Evolutionary conservation across 1,140 invertebrate species (phyloP).

Genomic region (Drosophila nigromelanica): DNA sequence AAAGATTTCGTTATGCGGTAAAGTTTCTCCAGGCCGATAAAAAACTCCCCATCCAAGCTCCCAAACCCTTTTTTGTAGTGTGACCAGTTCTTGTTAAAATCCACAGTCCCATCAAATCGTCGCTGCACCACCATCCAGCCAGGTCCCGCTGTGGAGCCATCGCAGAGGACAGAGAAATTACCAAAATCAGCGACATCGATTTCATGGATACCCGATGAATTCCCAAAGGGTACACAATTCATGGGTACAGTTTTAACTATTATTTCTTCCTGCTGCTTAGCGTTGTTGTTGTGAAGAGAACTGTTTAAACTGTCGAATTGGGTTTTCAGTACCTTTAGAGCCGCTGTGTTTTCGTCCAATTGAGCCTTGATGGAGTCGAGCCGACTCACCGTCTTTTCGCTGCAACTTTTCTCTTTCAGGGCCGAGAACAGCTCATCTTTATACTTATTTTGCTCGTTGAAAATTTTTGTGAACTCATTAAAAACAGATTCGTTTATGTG

Average conservation of each 20-base stretch:
- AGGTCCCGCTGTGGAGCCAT: conserved; percentile 3
- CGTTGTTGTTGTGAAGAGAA: not conserved
- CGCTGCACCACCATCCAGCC: conserved; percentile 23
- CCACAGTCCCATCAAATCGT: conserved; percentile 14
- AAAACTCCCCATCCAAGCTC: conserved; percentile 16
- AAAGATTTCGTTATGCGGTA: conserved; percentile 19
- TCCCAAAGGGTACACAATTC: conserved; percentile 4
- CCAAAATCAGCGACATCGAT: conserved; percentile 1
- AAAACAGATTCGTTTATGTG: not conserved
- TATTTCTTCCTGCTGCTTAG: not conserved
- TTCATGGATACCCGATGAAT: not conserved
- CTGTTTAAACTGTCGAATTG: not conserved
- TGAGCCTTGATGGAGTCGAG: not conserved
- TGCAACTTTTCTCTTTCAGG: not conserved
- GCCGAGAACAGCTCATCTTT: no score
- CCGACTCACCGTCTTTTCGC: not conserved
- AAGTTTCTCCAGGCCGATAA: conserved; percentile 28
- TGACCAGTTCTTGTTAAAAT: conserved; percentile 22
- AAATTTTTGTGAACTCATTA: not conserved
- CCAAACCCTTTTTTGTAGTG: conserved; percentile 28
- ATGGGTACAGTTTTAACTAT: not conserved
- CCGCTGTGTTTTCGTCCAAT: not conserved
- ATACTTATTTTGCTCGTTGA: no score
- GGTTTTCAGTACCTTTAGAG: not conserved
- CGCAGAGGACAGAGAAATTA: conserved; percentile 1